These are phyloP conservation scores for Lacanobia oleracea DNA, from an alignment of 2,888 invertebrate species.

Conservation along the genomic window DNA sequence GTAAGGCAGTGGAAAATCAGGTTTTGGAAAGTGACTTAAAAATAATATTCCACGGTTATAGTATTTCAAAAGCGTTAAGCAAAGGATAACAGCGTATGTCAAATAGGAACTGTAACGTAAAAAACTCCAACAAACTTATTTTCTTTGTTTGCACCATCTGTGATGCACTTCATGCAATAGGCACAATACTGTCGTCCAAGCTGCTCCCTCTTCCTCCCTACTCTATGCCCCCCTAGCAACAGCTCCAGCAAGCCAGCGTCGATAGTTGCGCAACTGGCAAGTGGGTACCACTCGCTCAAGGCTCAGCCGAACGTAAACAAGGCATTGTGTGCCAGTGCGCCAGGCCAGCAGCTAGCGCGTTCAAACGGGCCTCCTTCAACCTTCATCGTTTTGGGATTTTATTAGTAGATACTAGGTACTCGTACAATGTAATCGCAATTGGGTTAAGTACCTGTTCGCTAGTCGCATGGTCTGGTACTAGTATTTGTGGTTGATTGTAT, in stretches of 20 bases:
- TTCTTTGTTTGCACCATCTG: background rate
- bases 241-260: conserved; percentile 75
- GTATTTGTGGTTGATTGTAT: conserved; percentile 35
- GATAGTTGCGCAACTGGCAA: conserved; percentile 83
- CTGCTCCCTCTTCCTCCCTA: background rate
- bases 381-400: conserved; percentile 56
- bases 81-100: too few species aligned
- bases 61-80: background rate
- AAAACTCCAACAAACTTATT: too few species aligned
- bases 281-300: conserved; percentile 77
- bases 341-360: conserved; percentile 32
- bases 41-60: background rate
- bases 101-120: too few species aligned
- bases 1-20: background rate
- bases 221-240: conserved; percentile 82
- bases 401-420: conserved; percentile 23
- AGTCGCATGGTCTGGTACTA: conserved; percentile 4
- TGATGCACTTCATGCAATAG: conserved; percentile 13
- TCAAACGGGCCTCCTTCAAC: conserved; percentile 45
- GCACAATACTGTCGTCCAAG: conserved; percentile 16
- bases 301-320: conserved; percentile 78
- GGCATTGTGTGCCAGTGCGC: conserved; percentile 69
- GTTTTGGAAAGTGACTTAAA: background rate
- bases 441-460: conserved; percentile 43
- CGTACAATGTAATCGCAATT: conserved; percentile 23